phyloP scores from a whole-genome alignment of 2,888 invertebrate species.

The Schrankia costaestrigalis region DNA sequence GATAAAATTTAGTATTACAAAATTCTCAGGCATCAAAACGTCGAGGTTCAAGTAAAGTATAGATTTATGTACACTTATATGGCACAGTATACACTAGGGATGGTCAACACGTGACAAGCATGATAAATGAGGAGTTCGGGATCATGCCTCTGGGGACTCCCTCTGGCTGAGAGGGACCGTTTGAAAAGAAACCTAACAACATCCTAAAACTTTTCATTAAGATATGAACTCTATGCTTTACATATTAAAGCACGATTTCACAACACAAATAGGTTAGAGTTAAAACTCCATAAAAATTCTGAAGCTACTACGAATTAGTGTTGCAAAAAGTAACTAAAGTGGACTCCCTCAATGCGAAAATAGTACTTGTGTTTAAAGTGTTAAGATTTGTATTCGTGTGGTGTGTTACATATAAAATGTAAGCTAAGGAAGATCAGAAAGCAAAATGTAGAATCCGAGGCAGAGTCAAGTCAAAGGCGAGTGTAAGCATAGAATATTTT shows the following conservation, averaged over 20 bases:
- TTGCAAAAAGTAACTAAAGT: conserved; percentile 64
- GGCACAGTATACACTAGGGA: conserved; percentile 69
- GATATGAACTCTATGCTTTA: conserved; percentile 38
- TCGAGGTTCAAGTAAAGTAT: conserved; percentile 29
- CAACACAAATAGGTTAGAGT: conserved; percentile 20
- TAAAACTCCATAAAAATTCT: conserved; percentile 60
- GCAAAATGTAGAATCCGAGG: conserved; percentile 65
- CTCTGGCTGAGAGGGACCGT: conserved; percentile 57
- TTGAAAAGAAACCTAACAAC: conserved; percentile 55
- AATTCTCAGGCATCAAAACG: conserved; percentile 22
- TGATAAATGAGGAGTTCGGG: conserved; percentile 76
- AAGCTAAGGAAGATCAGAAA: conserved; percentile 45
- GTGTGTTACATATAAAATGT: conserved; percentile 35
- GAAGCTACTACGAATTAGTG: conserved; percentile 63
- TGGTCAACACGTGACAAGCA: conserved; percentile 79
- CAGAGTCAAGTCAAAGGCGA: conserved; percentile 59
- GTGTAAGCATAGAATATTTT: conserved; percentile 64
- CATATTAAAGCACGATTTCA: conserved; percentile 34
- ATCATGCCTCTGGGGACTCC: conserved; percentile 74
- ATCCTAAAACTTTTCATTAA: conserved; percentile 22
- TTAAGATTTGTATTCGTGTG: conserved; percentile 44
- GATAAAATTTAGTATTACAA: conserved; percentile 15
- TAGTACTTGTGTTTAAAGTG: conserved; percentile 24
- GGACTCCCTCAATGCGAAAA: conserved; percentile 33
- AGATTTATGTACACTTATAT: conserved; percentile 51